phyloP scores from a whole-genome alignment of 2,113 vertebrate species.

The Ammodytes marinus region DNA sequence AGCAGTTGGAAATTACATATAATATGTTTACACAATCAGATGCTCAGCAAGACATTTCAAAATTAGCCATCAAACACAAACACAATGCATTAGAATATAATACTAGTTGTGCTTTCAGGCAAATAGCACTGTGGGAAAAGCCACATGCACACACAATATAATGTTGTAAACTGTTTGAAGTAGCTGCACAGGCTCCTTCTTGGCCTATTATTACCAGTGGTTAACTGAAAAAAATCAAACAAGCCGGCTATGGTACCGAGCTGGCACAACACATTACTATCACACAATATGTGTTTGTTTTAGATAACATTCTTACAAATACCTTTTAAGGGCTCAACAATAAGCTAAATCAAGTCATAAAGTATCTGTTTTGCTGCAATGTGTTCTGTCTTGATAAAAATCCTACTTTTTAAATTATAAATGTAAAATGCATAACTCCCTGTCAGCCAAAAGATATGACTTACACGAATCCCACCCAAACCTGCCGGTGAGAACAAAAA shows the following conservation, averaged over 20 bases:
- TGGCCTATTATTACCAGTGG: slow-evolving; percentile 1
- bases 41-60: not conserved
- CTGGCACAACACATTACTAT: not conserved
- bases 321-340: not conserved
- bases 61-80: not conserved
- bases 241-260: not conserved
- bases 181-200: not conserved
- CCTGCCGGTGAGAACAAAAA: not conserved
- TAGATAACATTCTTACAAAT: not conserved
- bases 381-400: not conserved
- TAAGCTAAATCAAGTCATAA: not conserved
- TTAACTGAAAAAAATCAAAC: too few relatives aligned
- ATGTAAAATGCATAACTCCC: not conserved
- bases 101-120: slow-evolving; percentile 9
- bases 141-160: not conserved
- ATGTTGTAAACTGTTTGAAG: slow-evolving; percentile 10
- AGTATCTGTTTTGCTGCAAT: not conserved
- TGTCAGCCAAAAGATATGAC: not conserved
- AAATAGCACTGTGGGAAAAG: not conserved
- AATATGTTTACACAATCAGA: slow-evolving; percentile 4
- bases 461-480: not conserved
- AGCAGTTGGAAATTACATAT: not conserved
- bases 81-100: slow-evolving; percentile 26
- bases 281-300: not conserved
- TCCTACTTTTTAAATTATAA: not conserved